phyloP scores from a whole-genome alignment of 2,888 invertebrate species.

The Philonicus albiceps region DNA sequence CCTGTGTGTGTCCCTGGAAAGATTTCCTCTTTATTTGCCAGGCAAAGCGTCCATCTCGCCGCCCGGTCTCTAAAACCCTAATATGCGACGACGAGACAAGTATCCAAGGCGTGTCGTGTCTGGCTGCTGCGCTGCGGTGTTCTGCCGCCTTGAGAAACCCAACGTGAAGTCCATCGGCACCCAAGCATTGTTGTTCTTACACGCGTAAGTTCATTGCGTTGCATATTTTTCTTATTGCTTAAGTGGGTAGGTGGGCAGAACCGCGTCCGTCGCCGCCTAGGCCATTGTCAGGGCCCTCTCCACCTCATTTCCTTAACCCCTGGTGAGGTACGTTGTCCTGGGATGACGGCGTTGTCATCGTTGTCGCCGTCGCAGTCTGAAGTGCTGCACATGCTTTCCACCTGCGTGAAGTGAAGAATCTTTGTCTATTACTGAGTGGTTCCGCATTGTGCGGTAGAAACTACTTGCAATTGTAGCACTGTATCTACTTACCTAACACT shows the following conservation, averaged over 20 bases:
- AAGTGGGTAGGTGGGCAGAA: background rate
- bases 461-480: background rate
- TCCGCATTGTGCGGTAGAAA: background rate
- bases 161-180: conserved; percentile 27
- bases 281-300: background rate
- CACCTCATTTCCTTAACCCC: background rate
- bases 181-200: conserved; percentile 15
- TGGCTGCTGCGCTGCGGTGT: background rate
- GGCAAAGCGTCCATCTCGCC: background rate
- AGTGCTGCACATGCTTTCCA: background rate
- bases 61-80: background rate
- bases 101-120: background rate
- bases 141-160: conserved; percentile 13
- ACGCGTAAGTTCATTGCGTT: conserved; percentile 23
- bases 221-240: conserved; percentile 18
- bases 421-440: conserved; percentile 19
- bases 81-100: background rate
- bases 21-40: background rate
- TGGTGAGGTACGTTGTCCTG: conserved; percentile 5
- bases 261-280: background rate
- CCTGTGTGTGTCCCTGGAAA: background rate
- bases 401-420: conserved; percentile 6
- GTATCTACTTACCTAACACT: conserved; percentile 13
- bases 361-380: background rate
- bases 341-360: background rate